Conservation (phyloP, 2,888 invertebrate genomes). For the Limulus polyphemus region DNA sequence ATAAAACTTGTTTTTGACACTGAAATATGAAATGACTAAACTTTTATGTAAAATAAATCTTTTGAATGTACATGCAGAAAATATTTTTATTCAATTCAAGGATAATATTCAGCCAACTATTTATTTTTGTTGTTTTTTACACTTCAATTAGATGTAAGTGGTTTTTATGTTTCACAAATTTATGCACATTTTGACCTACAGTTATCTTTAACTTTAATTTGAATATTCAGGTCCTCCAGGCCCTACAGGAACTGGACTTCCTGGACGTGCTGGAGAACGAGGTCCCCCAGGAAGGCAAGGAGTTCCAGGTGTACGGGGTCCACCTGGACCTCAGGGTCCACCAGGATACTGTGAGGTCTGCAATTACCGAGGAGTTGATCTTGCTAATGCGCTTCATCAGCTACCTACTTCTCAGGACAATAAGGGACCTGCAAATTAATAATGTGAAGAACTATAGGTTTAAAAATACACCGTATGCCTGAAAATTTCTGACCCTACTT, state of each 20-base stretch:
- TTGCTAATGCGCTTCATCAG: conserved; percentile 15
- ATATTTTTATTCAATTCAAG: no score
- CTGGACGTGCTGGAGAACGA: conserved; percentile 47
- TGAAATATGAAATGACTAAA: no score
- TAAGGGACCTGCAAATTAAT: conserved; percentile 20
- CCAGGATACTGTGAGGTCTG: conserved; percentile 49
- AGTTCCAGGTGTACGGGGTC: conserved; percentile 27
- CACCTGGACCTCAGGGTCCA: conserved; percentile 46
- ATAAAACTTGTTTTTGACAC: no score
- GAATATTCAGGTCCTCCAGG: conserved; percentile 52
- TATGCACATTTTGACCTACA: no score
- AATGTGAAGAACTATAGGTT: neutral
- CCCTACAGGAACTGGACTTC: conserved; percentile 49
- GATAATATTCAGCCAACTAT: no score
- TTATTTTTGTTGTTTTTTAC: no score
- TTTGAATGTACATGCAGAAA: no score
- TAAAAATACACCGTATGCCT: no score
- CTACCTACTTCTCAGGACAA: conserved; percentile 11
- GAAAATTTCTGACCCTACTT: no score
- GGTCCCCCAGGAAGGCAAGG: conserved; percentile 62
- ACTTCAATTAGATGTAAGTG: neutral
- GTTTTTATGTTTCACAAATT: conserved; percentile 3
- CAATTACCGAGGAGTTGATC: conserved; percentile 40
- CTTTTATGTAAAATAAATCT: no score
- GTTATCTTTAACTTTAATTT: conserved; percentile 31